Conservation (phyloP, 1,140 invertebrate genomes). For the Drosophila nannoptera region DNA sequence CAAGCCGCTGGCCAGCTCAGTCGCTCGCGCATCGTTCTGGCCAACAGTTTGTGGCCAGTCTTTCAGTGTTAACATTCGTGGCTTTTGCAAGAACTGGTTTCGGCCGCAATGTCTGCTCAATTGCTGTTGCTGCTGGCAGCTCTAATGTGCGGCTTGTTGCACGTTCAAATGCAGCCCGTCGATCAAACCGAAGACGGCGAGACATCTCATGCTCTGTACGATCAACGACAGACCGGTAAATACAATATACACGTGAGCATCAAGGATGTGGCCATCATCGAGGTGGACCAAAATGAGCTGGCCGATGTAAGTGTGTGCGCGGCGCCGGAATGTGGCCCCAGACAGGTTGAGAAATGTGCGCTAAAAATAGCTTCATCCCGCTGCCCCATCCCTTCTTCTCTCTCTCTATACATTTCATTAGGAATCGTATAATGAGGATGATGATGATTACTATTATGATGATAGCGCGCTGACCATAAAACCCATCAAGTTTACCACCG, state of each 20-base stretch:
- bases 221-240: slow-evolving; percentile 87
- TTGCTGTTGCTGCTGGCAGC: slow-evolving; percentile 21
- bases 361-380: slow-evolving; percentile 60
- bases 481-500: slow-evolving; percentile 62
- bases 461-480: slow-evolving; percentile 74
- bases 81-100: slow-evolving; percentile 54
- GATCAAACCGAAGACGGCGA: slow-evolving; percentile 30
- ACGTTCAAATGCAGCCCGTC: slow-evolving; percentile 50
- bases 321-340: slow-evolving; percentile 19
- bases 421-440: slow-evolving; percentile 67
- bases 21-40: slow-evolving; percentile 50
- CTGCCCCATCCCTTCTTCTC: not conserved
- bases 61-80: not conserved
- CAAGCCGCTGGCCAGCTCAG: slow-evolving; percentile 37
- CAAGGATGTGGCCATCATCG: slow-evolving; percentile 87
- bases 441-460: slow-evolving; percentile 77
- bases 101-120: too few relatives aligned
- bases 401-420: slow-evolving; percentile 39
- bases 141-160: slow-evolving; percentile 26
- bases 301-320: slow-evolving; percentile 79
- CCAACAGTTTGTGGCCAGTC: slow-evolving; percentile 22
- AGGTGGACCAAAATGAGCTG: slow-evolving; percentile 82
- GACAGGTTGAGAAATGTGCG: slow-evolving; percentile 42
- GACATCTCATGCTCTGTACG: slow-evolving; percentile 79
- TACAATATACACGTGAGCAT: slow-evolving; percentile 88